Base-by-base conservation (phyloP, 2,113 vertebrate species). In the Gallinago media region DNA sequence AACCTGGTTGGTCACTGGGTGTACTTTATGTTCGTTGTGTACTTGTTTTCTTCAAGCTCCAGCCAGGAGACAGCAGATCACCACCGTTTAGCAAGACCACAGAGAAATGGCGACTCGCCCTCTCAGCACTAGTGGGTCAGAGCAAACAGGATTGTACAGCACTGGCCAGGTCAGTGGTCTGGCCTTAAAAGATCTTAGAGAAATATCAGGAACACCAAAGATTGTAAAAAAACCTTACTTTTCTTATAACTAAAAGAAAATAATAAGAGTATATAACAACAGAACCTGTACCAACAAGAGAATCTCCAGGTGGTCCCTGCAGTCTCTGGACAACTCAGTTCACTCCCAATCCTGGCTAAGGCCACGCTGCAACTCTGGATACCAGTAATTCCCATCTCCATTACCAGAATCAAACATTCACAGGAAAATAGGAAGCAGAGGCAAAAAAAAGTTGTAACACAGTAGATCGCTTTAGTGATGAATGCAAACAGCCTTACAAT, bases 41-140 rank as follows among this genome's bases (percentile, higher is more conserved):
- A 7, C 29, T 2, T 7, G 31, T 13, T 40, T 15, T 50, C 32
- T 6, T 38, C 79, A 59, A 46, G 74, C 66, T 88, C 66, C 61
- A 72, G 15, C 2, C 58, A 62, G 81, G 50, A 55, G 61, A 32
- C 36, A 32, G 46, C 55, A n/a, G 15, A 50, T 19, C 32, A 59
- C 19, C 72, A 36, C 50, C 12, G 0, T 9, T 8, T 2, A 61
- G 27, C 32, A 27, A 1, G 42, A 32, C 23, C 50, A 23, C 2
- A 1, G 36, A 58, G n/a, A 44, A 50, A 56, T 9, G 40, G 19
- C 10, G 0, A 71, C 16, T 26, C 2, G 5, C 55, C 27, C 36
- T 18, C 83, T 31, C 18, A 4, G 7, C 21, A 16, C 31, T 6
- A 36, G 17, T 9, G 61, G 10, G 2, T 36, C 34, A 32, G 25